Evolutionary conservation across 2,888 invertebrate species (phyloP).

Genomic region (Anorthoa munda): DNA sequence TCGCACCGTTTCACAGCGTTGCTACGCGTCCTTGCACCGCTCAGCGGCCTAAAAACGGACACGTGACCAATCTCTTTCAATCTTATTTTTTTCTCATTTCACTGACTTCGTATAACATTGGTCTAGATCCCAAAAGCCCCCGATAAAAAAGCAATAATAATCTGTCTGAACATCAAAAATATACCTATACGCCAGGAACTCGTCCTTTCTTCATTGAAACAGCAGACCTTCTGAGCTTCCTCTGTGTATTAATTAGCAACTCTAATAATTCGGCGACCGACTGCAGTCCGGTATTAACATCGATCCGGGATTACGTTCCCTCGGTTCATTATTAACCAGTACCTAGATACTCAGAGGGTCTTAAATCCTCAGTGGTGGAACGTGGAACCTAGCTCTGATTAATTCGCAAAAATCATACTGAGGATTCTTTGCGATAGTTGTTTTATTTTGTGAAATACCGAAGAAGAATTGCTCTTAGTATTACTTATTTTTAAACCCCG

Average conservation of each 20-base stretch:
- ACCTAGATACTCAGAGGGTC: slow-evolving; percentile 25
- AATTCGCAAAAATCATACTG: slow-evolving; percentile 31
- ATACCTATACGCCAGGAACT: no score
- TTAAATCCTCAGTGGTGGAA: slow-evolving; percentile 30
- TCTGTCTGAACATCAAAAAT: no score
- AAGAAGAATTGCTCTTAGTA: neutral
- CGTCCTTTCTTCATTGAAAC: neutral
- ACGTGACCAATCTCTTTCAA: no score
- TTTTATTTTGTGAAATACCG: slow-evolving; percentile 13
- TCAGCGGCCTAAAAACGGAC: no score
- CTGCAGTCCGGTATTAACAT: slow-evolving; percentile 54
- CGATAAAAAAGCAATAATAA: no score
- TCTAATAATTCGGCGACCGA: slow-evolving; percentile 35
- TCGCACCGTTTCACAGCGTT: no score
- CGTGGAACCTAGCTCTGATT: slow-evolving; percentile 32
- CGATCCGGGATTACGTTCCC: slow-evolving; percentile 49
- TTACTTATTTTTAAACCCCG: no score
- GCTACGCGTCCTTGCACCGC: no score
- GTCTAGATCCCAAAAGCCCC: no score
- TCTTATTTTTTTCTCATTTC: no score
- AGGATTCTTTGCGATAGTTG: neutral
- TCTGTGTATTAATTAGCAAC: slow-evolving; percentile 30
- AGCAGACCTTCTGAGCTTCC: neutral
- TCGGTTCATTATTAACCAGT: slow-evolving; percentile 31
- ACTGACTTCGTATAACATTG: no score